Conservation (phyloP, 2,888 invertebrate genomes). For the Hypena proboscidalis region DNA sequence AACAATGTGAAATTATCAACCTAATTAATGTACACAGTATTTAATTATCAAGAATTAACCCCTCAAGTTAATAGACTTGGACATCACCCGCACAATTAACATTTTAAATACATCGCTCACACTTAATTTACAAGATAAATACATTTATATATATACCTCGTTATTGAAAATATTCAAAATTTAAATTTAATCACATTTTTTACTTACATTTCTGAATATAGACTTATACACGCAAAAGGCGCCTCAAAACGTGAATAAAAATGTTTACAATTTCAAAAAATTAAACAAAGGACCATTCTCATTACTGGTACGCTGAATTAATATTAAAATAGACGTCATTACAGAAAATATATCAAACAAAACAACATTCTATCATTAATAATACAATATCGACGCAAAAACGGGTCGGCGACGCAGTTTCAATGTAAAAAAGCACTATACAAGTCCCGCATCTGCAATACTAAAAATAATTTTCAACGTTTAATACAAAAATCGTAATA, state of each 20-base stretch:
- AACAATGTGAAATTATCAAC: too few species aligned
- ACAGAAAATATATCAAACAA: constrained; percentile 39
- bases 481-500: constrained; percentile 86
- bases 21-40: constrained; percentile 1
- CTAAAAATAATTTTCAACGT: constrained; percentile 85
- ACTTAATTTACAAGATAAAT: neutral
- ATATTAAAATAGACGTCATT: constrained; percentile 45
- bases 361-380: constrained; percentile 43
- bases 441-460: constrained; percentile 66
- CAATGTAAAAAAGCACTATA: constrained; percentile 68
- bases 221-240: constrained; percentile 4
- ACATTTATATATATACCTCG: constrained; percentile 2
- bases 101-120: neutral
- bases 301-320: constrained; percentile 31
- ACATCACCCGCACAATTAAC: neutral
- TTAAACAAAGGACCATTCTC: constrained; percentile 15
- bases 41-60: neutral
- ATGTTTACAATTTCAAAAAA: constrained; percentile 25
- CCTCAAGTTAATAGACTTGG: neutral
- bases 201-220: constrained; percentile 5
- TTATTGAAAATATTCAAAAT: too few species aligned
- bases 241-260: constrained; percentile 15
- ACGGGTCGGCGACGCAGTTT: constrained; percentile 54
- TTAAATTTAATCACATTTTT: constrained; percentile 1
- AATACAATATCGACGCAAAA: constrained; percentile 47